Base-by-base conservation (phyloP, 2,888 invertebrate genomes). In the Dromius quadrimaculatus region DNA sequence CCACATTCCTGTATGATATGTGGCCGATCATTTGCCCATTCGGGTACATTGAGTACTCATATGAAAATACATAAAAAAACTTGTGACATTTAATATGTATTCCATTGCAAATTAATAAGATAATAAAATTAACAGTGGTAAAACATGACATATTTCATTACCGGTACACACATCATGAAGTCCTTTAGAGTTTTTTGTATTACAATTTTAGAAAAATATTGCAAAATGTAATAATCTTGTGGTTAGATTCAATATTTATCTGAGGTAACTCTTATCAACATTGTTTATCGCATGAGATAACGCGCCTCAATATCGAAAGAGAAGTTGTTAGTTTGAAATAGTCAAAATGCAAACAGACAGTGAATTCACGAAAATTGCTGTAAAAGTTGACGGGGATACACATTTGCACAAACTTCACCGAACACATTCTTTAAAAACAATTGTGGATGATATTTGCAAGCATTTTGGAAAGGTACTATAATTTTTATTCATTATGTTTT, bases 1-100 rank as follows among this genome's bases (percentile, higher is more conserved):
- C 77, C 79, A 0, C 79, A 76, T 64, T 72, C 74, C 0, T 81
- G 81, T 72, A 78, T 77, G 63, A 77, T 76, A 75, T 81, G 81
- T 66, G 77, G 77, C 0, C 76, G 76, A 65, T 73, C 75, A 57
- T 81, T 80, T 74, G 74, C 77, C 13, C 79, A 79, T 62, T 75
- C 74, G 13, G 78, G 79, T 9, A 72, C 75, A 1, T 68, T 75
- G 8, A 74, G 72, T 65, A 71, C 74, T n/a, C 76, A 76, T 72
- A 71, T 75, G 22, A 75, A 75, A 71, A 68, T 22, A n/a, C 68
- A 68, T 28, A 45, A 57, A 32, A 59, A 57, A 68, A 2, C 47
- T 47, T 47, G 47, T 47, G 47, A 47, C 13, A 47, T 36, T n/a
- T 36, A 36, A 36, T 36, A 36, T 8, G 8, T 36, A 36, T 36